These are phyloP conservation scores for Anseranas semipalmata DNA, from an alignment of 2,113 vertebrate genomes.

Conservation along the genomic window DNA sequence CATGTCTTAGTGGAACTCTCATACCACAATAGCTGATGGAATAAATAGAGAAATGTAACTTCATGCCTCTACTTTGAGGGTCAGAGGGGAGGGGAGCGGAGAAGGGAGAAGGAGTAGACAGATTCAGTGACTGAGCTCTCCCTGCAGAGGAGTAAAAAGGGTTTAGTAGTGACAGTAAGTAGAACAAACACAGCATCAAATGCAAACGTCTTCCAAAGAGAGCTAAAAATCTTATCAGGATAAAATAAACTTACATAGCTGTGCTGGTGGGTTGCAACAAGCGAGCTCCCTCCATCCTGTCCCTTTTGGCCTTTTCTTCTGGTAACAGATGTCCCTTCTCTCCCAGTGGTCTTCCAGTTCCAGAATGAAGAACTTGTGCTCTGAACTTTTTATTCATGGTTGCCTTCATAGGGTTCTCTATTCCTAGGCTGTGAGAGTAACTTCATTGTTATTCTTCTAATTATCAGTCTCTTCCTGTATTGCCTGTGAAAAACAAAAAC, in stretches of 20 bases:
- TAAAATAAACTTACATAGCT: conserved; percentile 36
- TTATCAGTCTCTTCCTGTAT: not conserved
- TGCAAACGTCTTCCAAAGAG: not conserved
- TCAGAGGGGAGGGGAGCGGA: not conserved
- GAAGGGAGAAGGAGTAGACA: not conserved
- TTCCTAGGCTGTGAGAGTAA: not conserved
- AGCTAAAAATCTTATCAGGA: conserved; percentile 15
- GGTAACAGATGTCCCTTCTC: conserved; percentile 13
- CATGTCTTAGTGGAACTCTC: conserved; percentile 74
- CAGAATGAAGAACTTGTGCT: not conserved
- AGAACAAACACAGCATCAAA: conserved; percentile 21
- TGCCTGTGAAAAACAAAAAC: not conserved
- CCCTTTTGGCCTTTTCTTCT: conserved; percentile 2
- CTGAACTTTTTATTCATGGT: not conserved
- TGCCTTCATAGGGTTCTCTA: not conserved
- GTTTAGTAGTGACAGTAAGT: not conserved
- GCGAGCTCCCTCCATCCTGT: not conserved
- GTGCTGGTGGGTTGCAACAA: not conserved
- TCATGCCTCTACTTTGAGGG: conserved; percentile 29
- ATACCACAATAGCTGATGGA: conserved; percentile 65
- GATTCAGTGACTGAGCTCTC: conserved; percentile 2
- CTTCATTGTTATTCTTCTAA: not conserved
- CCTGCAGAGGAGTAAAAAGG: conserved; percentile 2
- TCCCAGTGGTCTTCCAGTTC: not conserved
- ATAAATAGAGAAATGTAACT: conserved; percentile 50